Conservation (phyloP, 2,888 invertebrate species). For the Allolobophora icterica region DNA sequence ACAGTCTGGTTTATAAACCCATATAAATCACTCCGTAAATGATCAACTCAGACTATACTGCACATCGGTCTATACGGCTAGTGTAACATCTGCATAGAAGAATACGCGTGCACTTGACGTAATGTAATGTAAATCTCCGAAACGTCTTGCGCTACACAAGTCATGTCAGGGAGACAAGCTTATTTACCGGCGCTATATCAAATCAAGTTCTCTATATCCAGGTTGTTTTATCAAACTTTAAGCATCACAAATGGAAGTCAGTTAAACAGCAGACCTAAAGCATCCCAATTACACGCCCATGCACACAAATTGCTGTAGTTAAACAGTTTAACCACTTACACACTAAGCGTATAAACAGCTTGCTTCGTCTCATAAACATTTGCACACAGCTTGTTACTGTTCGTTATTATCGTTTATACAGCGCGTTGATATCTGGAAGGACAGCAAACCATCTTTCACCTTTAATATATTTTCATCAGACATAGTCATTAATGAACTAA, state of each 20-base stretch:
- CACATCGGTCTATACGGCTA: neutral
- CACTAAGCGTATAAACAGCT: too few species aligned
- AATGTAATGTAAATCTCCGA: too few species aligned
- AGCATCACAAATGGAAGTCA: neutral
- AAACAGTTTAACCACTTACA: neutral
- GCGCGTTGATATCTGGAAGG: neutral
- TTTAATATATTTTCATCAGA: too few species aligned
- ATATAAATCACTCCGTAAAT: neutral
- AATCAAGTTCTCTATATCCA: too few species aligned
- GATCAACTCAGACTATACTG: neutral
- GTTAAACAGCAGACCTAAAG: neutral
- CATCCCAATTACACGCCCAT: neutral
- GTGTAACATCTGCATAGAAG: neutral
- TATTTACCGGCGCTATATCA: too few species aligned
- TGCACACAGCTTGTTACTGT: neutral
- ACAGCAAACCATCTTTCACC: neutral
- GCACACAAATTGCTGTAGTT: neutral
- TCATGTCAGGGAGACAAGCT: too few species aligned
- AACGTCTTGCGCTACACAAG: too few species aligned
- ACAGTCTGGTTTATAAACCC: neutral
- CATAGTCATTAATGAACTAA: too few species aligned
- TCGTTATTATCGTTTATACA: neutral
- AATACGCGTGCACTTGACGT: neutral
- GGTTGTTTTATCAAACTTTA: neutral
- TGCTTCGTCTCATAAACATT: neutral